Evolutionary conservation across 2,888 invertebrate species (phyloP), one percentile per base, ranked within the genome.

Genomic region (Dryococelus australis): DNA sequence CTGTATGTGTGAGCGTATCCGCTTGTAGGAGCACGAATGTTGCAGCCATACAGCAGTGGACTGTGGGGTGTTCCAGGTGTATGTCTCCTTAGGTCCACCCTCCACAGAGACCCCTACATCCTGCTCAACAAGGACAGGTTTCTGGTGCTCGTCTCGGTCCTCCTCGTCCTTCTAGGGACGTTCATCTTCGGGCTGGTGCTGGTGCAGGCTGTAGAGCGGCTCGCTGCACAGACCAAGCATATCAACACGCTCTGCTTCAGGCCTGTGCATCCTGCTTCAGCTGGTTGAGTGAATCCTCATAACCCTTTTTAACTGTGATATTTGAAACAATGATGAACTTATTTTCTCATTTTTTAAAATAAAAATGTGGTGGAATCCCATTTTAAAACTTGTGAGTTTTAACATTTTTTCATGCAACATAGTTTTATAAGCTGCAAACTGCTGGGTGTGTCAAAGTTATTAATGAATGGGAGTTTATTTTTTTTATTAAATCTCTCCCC

Each of bases 111-210:
- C 89, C 91, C 92, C 4, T 89, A 90, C n/a, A 86, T 93, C 27
- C 90, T 91, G 86, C 89, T 92, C 12, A 92, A 91, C 80, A 92
- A 92, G 89, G 91, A 92, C 88, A 91, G 91, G 43, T 90, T 92
- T 43, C 89, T 91, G 43, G 88, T 92, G 10, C 28, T 91, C 20
- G 88, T 91, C 0, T 91, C 93, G 4, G 90, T 92, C 85, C 88
- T 92, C 13, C 92, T 92, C 87, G 91, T 92, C 13, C 90, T 92
- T 0, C 89, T 93, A 24, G 93, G 93, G 65, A 91, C 92, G 3
- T 93, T 94, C 88, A 91, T 93, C 6, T 92, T 92, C 86, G 93
- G 93, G 13, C 90, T 93, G 16, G 91, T 93, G 4, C 91, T 93
- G 12, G 91, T 92, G 4, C 92, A 93, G 89, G 91, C 92, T 5